Conservation (phyloP, 2,113 vertebrate genomes). For the Condylura cristata region DNA sequence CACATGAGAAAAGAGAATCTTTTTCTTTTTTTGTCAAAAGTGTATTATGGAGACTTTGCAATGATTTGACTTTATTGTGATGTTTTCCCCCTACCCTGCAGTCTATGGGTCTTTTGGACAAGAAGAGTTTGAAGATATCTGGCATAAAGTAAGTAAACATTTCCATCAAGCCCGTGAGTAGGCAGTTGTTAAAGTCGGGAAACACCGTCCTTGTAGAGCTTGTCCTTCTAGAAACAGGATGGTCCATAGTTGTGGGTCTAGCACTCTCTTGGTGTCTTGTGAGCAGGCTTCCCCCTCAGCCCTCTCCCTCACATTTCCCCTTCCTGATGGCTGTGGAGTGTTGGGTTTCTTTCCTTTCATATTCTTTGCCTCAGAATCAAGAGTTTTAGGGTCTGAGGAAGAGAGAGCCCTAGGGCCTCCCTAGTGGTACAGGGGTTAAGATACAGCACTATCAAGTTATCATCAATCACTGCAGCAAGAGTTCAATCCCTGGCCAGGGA, state of each 20-base stretch:
- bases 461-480: no score
- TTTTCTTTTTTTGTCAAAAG: fast-evolving
- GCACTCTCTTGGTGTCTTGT: fast-evolving
- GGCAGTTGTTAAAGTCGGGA: no score
- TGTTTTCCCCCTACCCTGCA: conserved; percentile 72
- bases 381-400: not conserved
- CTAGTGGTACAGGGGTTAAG: no score
- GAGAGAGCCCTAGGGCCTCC: no score
- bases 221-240: not conserved
- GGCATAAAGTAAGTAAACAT: conserved; percentile 94
- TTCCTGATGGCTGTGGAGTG: not conserved
- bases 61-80: not conserved
- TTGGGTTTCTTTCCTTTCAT: not conserved
- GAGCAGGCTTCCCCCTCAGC: fast-evolving
- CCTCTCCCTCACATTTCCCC: fast-evolving
- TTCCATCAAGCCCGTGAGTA: not conserved
- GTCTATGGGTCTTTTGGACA: conserved; percentile 99
- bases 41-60: fast-evolving
- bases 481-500: no score
- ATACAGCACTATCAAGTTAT: no score
- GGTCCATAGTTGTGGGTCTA: fast-evolving
- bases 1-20: fast-evolving
- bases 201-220: no score
- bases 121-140: conserved; percentile 98
- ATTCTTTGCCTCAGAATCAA: not conserved